Base-by-base conservation (phyloP, 64 coral and sea anemone species). In the Montipora sp. region DNA sequence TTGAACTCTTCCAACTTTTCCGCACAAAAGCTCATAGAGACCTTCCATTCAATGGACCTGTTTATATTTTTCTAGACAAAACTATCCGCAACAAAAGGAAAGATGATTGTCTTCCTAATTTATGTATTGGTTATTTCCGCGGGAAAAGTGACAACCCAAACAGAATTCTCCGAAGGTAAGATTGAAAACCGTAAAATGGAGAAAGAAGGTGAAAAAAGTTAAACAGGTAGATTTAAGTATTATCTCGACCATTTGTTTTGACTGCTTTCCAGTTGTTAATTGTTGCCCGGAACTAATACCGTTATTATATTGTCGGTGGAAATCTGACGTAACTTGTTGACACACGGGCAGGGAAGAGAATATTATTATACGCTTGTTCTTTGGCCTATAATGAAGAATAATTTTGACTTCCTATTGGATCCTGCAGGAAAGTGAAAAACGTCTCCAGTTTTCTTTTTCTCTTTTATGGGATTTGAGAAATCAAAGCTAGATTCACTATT, bases 41-140 rank as follows among this genome's bases (percentile, higher is more conserved):
- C 15, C 23, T 45, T 61, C 24, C 14, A 21, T 16, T 46, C 45
- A n/a, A 70, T 72, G 44, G 47, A 47, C 59, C 44, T 80, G 14
- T 82, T 82, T 65, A 44, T 61, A 7, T 65, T 82, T 82, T 27
- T 63, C 80, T 58, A 63, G 57, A 82, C 55, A 27, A 59, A 63
- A 82, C 75, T 77, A 80, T 7, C 21, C 46, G 0, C 1, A 75
- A 8, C 6, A 16, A 57, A 44, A 82, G 21, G 23, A 44, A 57
- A 7, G 15, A 16, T 18, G 27, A 43, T 65, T 11, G 7, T 19
- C 5, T 21, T 24, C 13, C 21, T 81, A 7, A 5, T 63, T 15
- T 81, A 14, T 11, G 21, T 81, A 36, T 12, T 81, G 5, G 11
- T 13, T 11, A 14, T 81, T 61, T 14, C 79, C 6, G 23, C 10